Evolutionary conservation across 2,113 vertebrate species (phyloP).

Genomic region (Oxyura jamaicensis): DNA sequence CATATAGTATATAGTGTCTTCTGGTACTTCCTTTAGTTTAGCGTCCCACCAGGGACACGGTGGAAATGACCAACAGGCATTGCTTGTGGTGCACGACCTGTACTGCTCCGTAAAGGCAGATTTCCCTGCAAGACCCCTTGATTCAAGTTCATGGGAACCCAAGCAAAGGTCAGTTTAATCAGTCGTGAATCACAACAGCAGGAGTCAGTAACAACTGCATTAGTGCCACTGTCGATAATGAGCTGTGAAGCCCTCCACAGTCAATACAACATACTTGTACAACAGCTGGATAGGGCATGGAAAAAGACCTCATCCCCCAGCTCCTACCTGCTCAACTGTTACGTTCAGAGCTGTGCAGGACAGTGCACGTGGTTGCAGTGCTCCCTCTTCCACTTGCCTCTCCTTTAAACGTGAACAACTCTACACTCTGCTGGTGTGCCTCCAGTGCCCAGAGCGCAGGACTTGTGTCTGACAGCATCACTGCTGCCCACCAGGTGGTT

Average conservation of each 20-base stretch:
- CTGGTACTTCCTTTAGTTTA: background rate
- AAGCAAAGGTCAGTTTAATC: background rate
- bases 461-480: background rate
- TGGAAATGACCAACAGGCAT: background rate
- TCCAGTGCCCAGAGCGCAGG: background rate
- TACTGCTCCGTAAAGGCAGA: background rate
- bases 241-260: background rate
- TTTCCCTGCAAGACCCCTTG: background rate
- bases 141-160: background rate
- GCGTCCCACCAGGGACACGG: background rate
- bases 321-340: background rate
- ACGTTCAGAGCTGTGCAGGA: background rate
- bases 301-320: background rate
- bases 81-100: background rate
- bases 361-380: background rate
- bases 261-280: background rate
- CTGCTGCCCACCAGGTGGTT: background rate
- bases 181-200: background rate
- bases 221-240: background rate
- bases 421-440: background rate
- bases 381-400: background rate
- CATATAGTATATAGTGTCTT: background rate
- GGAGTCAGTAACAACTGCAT: background rate
- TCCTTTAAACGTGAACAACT: background rate
- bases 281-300: background rate